Percentiles rank a stretch among this genome's conserved stretches.
phyloP scores from a whole-genome alignment of 2,113 vertebrate species.

The Lontra canadensis region DNA sequence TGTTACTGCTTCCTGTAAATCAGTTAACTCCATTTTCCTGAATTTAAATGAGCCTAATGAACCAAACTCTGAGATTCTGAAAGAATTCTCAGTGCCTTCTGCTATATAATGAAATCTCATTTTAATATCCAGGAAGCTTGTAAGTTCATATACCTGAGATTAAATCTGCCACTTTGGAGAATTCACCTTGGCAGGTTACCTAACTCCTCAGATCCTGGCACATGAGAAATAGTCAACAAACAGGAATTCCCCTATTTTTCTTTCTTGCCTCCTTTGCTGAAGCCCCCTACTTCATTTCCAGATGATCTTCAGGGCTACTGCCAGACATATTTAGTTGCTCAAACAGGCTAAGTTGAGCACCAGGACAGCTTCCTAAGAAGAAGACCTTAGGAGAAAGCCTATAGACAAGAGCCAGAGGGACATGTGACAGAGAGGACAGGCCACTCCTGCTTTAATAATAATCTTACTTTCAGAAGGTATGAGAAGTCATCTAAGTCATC shows the following conservation, averaged over 20 bases:
- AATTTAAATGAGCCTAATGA: constrained; percentile 44
- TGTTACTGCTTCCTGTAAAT: neutral
- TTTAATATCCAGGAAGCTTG: neutral
- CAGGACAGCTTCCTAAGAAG: neutral
- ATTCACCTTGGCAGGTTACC: neutral
- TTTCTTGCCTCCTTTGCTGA: neutral
- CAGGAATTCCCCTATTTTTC: neutral
- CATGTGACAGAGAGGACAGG: neutral
- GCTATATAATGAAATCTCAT: constrained; percentile 37
- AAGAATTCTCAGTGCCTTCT: neutral
- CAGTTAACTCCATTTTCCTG: neutral
- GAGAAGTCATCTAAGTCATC: neutral
- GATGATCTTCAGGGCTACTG: neutral
- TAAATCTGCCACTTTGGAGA: constrained; percentile 28
- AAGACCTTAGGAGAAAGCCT: neutral
- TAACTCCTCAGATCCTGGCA: neutral
- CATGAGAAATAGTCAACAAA: neutral
- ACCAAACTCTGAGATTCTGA: neutral
- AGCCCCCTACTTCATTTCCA: neutral
- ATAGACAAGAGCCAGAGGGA: neutral
- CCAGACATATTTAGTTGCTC: neutral
- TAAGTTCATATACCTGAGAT: neutral
- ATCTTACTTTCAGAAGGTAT: neutral
- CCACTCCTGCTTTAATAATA: constrained; percentile 1
- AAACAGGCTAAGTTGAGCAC: neutral